Conservation (phyloP, 2,113 vertebrate genomes). For the Procavia capensis region DNA sequence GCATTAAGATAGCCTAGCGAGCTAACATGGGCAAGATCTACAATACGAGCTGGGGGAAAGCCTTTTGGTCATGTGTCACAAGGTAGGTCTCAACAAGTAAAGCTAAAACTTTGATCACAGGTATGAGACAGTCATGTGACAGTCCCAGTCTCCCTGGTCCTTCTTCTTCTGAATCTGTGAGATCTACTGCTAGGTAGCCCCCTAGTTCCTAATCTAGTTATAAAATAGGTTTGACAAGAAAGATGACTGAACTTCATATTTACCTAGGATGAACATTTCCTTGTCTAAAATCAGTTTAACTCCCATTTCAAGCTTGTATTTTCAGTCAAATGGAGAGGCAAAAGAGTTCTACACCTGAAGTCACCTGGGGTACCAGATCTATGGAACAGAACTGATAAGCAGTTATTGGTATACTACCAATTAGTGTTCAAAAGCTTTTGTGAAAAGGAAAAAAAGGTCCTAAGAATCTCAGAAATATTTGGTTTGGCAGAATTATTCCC, state of each 20-base stretch:
- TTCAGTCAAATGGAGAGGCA: not conserved
- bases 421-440: not conserved
- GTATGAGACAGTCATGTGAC: not conserved
- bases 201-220: not conserved
- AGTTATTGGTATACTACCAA: conserved; percentile 3
- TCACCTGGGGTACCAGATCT: conserved; percentile 1
- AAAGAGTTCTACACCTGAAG: conserved; percentile 33
- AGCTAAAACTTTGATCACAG: conserved; percentile 37
- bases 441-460: too few species aligned
- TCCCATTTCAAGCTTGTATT: conserved; percentile 44
- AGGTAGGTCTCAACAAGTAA: conserved; percentile 33
- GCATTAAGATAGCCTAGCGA: not conserved
- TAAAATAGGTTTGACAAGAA: conserved; percentile 42
- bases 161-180: conserved; percentile 41
- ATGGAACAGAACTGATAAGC: conserved; percentile 27
- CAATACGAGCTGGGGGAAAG: conserved; percentile 3
- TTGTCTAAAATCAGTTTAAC: conserved; percentile 58
- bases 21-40: conserved; percentile 26
- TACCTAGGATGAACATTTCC: not conserved
- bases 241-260: conserved; percentile 21
- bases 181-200: not conserved
- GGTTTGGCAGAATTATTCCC: conserved; percentile 9
- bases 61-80: conserved; percentile 17
- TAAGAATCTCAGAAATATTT: conserved; percentile 51
- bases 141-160: not conserved